phyloP scores from a whole-genome alignment of 2,113 vertebrate genomes.

The Lophius piscatorius region DNA sequence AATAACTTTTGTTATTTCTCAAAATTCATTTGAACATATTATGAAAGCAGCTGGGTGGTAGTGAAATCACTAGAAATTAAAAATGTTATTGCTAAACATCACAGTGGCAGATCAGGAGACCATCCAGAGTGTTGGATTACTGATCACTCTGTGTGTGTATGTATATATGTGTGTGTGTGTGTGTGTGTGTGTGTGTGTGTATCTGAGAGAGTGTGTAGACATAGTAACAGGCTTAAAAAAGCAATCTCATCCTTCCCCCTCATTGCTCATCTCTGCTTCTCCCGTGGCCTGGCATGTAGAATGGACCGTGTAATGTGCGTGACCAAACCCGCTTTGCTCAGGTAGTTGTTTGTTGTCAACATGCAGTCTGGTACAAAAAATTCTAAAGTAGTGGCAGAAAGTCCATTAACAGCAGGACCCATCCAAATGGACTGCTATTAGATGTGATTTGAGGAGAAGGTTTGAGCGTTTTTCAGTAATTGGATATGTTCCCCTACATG shows the following conservation, averaged over 20 bases:
- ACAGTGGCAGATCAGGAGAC: constrained; percentile 9
- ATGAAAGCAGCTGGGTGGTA: too few relatives aligned
- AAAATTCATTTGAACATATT: too few relatives aligned
- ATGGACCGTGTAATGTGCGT: constrained; percentile 16
- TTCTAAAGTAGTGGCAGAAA: constrained; percentile 42
- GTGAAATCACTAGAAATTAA: too few relatives aligned
- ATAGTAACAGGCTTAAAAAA: constrained; percentile 42
- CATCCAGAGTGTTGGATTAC: constrained; percentile 20
- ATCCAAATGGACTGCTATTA: constrained; percentile 45
- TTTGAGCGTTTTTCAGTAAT: constrained; percentile 47
- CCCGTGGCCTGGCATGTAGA: constrained; percentile 19
- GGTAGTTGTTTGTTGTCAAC: constrained; percentile 19
- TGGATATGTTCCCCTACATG: constrained; percentile 43
- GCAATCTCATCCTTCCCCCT: constrained; percentile 38
- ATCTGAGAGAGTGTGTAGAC: too few relatives aligned
- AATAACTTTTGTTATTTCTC: too few relatives aligned
- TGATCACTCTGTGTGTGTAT: too few relatives aligned
- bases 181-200: too few relatives aligned
- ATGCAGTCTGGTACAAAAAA: constrained; percentile 7
- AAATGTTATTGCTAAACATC: too few relatives aligned
- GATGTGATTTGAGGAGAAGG: constrained; percentile 42
- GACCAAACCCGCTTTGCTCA: constrained; percentile 13
- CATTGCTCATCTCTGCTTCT: constrained; percentile 24
- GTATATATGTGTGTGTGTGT: too few relatives aligned
- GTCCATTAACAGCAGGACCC: constrained; percentile 26